Evolutionary conservation across 2,113 vertebrate species (phyloP).

Genomic region (Bos indicus): DNA sequence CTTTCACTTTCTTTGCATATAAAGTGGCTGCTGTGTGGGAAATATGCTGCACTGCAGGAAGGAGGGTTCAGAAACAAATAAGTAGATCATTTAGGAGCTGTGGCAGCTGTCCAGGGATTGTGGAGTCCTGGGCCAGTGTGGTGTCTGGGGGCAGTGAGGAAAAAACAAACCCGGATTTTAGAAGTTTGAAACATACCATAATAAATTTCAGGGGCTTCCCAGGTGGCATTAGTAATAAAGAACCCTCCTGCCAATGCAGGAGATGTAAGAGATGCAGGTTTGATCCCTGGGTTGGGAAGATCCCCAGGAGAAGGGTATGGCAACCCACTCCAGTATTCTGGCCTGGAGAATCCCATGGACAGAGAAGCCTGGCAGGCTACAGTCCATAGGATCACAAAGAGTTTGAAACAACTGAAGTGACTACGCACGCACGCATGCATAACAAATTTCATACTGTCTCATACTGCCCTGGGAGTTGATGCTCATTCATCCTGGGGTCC

Average conservation of each 20-base stretch:
- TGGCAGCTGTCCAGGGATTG: neutral
- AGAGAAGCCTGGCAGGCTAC: neutral
- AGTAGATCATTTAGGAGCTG: neutral
- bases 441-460: neutral
- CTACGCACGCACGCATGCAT: fast-evolving
- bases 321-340: neutral
- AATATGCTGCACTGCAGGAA: neutral
- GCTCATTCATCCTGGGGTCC: neutral
- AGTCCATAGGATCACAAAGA: neutral
- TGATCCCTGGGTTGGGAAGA: neutral
- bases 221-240: neutral
- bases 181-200: neutral
- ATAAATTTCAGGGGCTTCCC: neutral
- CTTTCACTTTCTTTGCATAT: neutral
- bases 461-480: neutral
- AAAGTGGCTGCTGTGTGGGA: neutral
- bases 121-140: neutral
- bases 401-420: neutral
- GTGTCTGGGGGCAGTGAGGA: neutral
- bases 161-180: neutral
- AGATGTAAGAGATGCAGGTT: neutral
- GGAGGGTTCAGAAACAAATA: neutral
- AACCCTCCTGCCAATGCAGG: neutral
- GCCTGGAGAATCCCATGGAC: neutral
- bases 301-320: neutral